phyloP scores from a whole-genome alignment of 2,888 invertebrate genomes.

The Coleophora flavipennella region DNA sequence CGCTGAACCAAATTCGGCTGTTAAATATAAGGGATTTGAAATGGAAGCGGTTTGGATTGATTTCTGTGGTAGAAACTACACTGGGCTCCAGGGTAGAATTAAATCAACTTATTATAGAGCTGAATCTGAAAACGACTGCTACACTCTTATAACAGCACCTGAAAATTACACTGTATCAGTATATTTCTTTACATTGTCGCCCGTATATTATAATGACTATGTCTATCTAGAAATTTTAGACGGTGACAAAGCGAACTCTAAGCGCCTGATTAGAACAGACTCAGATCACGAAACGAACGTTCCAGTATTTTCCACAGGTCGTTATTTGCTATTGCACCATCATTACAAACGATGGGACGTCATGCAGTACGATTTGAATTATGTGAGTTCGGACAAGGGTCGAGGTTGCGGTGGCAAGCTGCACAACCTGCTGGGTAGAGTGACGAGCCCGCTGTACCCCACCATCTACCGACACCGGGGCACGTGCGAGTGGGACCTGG shows the following conservation, averaged over 20 bases:
- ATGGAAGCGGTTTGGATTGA: constrained; percentile 72
- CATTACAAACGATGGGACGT: constrained; percentile 23
- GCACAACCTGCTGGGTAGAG: constrained; percentile 33
- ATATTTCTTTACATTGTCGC: constrained; percentile 62
- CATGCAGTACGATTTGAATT: constrained; percentile 40
- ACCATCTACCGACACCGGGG: constrained; percentile 36
- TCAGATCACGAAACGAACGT: constrained; percentile 20
- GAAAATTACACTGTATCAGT: constrained; percentile 79
- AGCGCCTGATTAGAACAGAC: constrained; percentile 22
- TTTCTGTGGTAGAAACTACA: constrained; percentile 76
- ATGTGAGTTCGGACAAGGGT: constrained; percentile 46
- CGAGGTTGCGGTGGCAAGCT: constrained; percentile 54
- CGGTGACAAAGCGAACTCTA: constrained; percentile 34
- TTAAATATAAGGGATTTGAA: constrained; percentile 75
- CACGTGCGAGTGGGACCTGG: constrained; percentile 54
- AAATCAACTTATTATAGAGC: background rate
- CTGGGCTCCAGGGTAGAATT: constrained; percentile 79
- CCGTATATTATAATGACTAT: constrained; percentile 30
- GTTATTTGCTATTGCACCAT: constrained; percentile 74
- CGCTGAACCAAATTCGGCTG: constrained; percentile 23
- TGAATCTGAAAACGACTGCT: constrained; percentile 58
- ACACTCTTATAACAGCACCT: constrained; percentile 76
- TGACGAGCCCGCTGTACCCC: constrained; percentile 58
- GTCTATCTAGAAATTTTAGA: constrained; percentile 54
- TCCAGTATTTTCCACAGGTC: constrained; percentile 78